Conservation (phyloP, 2,113 vertebrate species). For the Symphodus melops region DNA sequence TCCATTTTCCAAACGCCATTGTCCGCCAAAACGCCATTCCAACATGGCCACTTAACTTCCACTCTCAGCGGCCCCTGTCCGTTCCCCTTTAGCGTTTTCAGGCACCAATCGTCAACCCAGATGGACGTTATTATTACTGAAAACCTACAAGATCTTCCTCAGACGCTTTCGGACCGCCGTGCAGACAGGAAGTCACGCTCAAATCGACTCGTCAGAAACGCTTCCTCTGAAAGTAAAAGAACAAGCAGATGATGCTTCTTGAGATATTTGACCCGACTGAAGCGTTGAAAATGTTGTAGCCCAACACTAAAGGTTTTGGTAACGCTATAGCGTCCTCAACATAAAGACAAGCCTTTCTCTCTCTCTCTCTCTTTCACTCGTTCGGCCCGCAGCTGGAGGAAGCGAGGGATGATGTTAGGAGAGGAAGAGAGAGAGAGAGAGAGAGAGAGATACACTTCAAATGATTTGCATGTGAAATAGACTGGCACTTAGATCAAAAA, state of each 20-base stretch:
- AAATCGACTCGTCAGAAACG: too few species aligned
- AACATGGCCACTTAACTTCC: too few species aligned
- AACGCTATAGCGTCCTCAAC: slow-evolving; percentile 3
- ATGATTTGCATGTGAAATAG: slow-evolving; percentile 69
- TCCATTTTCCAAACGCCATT: too few species aligned
- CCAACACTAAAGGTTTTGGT: slow-evolving; percentile 1
- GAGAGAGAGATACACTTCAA: slow-evolving; percentile 34
- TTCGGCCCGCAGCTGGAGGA: slow-evolving; percentile 52
- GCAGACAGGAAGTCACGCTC: not conserved
- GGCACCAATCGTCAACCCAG: too few species aligned
- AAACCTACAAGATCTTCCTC: too few species aligned
- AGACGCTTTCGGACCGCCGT: too few species aligned
- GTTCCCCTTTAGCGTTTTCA: too few species aligned
- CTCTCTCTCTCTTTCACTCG: slow-evolving; percentile 16
- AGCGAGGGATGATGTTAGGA: slow-evolving; percentile 32
- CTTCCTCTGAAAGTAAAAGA: not conserved
- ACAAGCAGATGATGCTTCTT: not conserved
- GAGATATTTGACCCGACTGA: slow-evolving; percentile 21
- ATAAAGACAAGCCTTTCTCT: slow-evolving; percentile 45
- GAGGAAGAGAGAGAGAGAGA: slow-evolving; percentile 10
- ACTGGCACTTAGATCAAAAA: slow-evolving; percentile 68
- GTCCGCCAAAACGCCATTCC: too few species aligned
- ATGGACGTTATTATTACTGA: too few species aligned
- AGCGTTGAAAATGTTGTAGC: not conserved
- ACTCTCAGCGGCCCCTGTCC: too few species aligned